phyloP scores from a whole-genome alignment of 1,140 invertebrate species.

The Atopsyche davidsoni region DNA sequence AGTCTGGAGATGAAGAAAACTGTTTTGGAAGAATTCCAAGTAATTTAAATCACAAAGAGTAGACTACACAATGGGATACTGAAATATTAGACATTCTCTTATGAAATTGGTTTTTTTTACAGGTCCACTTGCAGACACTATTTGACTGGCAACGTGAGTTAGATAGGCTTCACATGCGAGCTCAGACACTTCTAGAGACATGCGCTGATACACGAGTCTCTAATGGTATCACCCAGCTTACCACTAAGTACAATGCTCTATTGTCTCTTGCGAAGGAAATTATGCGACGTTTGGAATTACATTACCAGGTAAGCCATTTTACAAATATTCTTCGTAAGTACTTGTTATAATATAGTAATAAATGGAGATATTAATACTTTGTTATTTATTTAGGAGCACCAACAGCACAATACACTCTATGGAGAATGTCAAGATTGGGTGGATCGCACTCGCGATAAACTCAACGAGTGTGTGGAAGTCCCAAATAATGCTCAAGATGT shows the following conservation, averaged over 20 bases:
- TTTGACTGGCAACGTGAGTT: conserved; percentile 92
- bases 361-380: not conserved
- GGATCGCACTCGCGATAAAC: conserved; percentile 76
- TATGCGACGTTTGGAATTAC: conserved; percentile 81
- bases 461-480: conserved; percentile 68
- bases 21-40: conserved; percentile 84
- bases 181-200: conserved; percentile 82
- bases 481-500: conserved; percentile 73
- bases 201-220: conserved; percentile 90
- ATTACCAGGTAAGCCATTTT: conserved; percentile 64
- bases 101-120: conserved; percentile 12
- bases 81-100: not conserved
- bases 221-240: conserved; percentile 88
- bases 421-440: conserved; percentile 90
- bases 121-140: conserved; percentile 78
- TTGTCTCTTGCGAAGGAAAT: conserved; percentile 88
- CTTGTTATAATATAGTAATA: not conserved
- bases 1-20: conserved; percentile 84
- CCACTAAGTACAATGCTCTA: conserved; percentile 91
- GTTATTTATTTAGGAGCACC: conserved; percentile 60
- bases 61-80: not conserved
- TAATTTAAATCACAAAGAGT: conserved; percentile 34
- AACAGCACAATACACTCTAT: conserved; percentile 81
- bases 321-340: not conserved
- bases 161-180: conserved; percentile 85